phyloP scores from a whole-genome alignment of 2,888 invertebrate species.

The Tipula lateralis region DNA sequence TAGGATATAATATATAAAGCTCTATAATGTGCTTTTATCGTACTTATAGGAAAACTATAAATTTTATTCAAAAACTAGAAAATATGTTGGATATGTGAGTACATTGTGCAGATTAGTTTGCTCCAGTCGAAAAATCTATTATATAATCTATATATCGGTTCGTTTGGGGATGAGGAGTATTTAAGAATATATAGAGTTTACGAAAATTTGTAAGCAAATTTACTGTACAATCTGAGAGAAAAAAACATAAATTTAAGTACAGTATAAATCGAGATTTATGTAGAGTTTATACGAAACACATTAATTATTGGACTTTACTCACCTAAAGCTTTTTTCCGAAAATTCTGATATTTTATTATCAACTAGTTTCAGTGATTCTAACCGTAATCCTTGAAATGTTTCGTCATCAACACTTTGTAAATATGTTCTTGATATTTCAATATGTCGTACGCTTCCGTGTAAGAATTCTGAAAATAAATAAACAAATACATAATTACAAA shows the following conservation, averaged over 20 bases:
- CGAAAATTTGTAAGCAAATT: background rate
- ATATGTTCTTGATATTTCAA: constrained; percentile 78
- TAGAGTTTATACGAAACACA: background rate
- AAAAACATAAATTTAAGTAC: background rate
- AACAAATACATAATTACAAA: background rate
- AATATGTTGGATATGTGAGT: background rate
- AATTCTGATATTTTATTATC: constrained; percentile 78
- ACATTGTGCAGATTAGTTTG: background rate
- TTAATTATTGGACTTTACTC: constrained; percentile 44
- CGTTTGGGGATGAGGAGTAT: background rate
- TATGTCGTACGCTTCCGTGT: constrained; percentile 70
- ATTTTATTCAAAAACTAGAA: background rate
- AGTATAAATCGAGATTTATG: background rate
- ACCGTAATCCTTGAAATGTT: constrained; percentile 66
- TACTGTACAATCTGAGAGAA: background rate
- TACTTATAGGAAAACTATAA: background rate
- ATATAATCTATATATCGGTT: background rate
- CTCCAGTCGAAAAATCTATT: background rate
- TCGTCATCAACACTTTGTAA: constrained; percentile 76
- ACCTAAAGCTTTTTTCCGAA: constrained; percentile 76
- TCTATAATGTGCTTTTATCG: background rate
- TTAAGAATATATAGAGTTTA: background rate
- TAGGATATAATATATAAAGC: background rate
- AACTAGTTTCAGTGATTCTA: constrained; percentile 76
- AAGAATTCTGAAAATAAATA: constrained; percentile 62